Base-by-base conservation (phyloP, 2,113 vertebrate species). In the Ariopsis seemanni region DNA sequence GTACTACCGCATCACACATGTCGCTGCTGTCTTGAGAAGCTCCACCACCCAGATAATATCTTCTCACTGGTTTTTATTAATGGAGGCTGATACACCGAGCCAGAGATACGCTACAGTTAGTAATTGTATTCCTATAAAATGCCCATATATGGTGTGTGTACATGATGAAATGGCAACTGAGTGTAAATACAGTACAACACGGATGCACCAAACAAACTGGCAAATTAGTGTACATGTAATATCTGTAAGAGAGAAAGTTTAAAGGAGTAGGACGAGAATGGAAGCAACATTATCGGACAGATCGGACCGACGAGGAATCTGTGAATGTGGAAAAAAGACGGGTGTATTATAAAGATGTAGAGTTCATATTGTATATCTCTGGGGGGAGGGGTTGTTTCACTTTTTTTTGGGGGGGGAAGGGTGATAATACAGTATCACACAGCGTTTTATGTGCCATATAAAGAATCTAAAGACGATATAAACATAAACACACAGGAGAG, bases 391-490 rank as follows among this genome's bases (percentile, higher is more conserved):
- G 4, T 72, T 52, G 4, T 5, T 75, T 52, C 12, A 10, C 25
- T 69, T 57, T 62, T 86, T 83, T 12, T 11, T 34, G 20, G 57
- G 67, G 79, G 27, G 42, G 17, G 69, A 48, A 55, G 55, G 72
- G 48, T 42, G 42, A 42, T 42, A 42, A 42, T 22, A 71, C 15
- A 17, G 14, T 53, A 72, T 87, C 69, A 62, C 84, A 50, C 77
- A 78, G 62, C 67, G 62, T 89, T 87, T 84, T 85, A 85, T 69
- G 89, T 90, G 89, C 89, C 89, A 90, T 89, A 87, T 60, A 87
- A 57, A 63, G 82, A 83, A 90, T 88, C 84, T 57, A 87, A 58
- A 69, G 83, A 84, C 89, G 82, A 77, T 86, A 79, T 65, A 60
- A 20, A 34, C 78, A 57, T 14, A 48, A 82, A 50, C 62, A 86